A percentile compares a stretch with the other conserved stretches of the same genome.
Evolutionary conservation across 2,113 vertebrate species (phyloP).

Genomic region (Spheniscus mendiculus): DNA sequence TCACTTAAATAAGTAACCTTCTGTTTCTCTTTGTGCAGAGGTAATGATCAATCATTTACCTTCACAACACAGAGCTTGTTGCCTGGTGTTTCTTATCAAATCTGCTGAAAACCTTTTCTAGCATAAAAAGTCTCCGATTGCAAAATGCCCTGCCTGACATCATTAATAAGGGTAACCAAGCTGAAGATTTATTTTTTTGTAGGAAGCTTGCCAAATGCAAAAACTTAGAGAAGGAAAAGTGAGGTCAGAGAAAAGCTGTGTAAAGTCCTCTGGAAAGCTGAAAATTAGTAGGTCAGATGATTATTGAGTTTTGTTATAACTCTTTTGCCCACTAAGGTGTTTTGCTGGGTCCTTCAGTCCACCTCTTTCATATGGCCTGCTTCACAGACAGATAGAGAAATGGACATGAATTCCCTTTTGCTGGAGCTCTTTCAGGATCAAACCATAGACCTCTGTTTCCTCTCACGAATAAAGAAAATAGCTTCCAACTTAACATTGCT

Average conservation of each 20-base stretch:
- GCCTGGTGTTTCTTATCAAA: conserved; percentile 11
- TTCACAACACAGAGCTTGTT: conserved; percentile 17
- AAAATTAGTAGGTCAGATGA: not conserved
- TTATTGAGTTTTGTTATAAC: not conserved
- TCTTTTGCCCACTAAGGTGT: not conserved
- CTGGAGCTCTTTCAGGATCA: not conserved
- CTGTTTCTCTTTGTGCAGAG: not conserved
- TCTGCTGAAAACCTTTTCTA: not conserved
- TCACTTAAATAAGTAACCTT: conserved; percentile 12
- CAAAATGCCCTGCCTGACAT: not conserved
- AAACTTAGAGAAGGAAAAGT: not conserved
- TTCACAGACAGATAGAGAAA: not conserved
- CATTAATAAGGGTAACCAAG: conserved; percentile 18
- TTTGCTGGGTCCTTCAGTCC: not conserved
- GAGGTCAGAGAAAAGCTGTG: not conserved
- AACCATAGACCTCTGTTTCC: not conserved
- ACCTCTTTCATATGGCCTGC: not conserved
- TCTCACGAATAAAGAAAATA: not conserved
- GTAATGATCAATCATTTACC: conserved; percentile 12
- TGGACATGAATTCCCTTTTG: not conserved
- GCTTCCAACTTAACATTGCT: not conserved
- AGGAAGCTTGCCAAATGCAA: not conserved
- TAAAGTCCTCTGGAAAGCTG: not conserved
- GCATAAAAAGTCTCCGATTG: not conserved
- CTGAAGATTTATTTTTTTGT: not conserved